These are phyloP conservation scores for Carcharodon carcharias DNA, from an alignment of 2,797 vertebrate species.

Conservation along the genomic window DNA sequence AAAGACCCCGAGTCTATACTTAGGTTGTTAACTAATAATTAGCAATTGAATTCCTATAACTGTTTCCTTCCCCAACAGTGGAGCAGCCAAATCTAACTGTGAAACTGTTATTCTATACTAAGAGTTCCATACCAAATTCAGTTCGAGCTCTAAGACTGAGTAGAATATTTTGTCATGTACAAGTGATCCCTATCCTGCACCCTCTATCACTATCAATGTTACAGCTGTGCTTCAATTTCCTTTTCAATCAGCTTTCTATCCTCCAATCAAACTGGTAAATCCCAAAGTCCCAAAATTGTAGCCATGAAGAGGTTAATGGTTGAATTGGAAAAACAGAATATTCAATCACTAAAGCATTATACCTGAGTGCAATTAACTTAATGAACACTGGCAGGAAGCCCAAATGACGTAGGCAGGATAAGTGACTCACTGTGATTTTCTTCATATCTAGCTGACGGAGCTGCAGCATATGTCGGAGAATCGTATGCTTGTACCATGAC, in stretches of 20 bases:
- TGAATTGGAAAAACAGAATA: not conserved
- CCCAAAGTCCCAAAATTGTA: constrained; percentile 5
- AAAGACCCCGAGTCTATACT: no score
- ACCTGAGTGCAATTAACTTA: not conserved
- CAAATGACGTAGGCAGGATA: not conserved
- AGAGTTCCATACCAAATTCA: not conserved
- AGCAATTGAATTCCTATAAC: no score
- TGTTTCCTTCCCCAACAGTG: not conserved
- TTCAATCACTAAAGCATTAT: not conserved
- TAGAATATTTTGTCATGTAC: not conserved
- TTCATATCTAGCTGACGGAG: constrained; percentile 98
- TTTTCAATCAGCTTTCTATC: not conserved
- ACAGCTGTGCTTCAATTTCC: not conserved
- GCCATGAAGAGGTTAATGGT: not conserved
- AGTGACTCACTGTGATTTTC: constrained; percentile 83
- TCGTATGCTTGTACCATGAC: constrained; percentile 96
- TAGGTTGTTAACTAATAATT: no score
- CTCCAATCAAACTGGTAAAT: not conserved
- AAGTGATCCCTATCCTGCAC: not conserved
- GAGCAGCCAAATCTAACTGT: not conserved
- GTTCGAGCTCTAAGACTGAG: not conserved
- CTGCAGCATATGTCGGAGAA: constrained; percentile 92
- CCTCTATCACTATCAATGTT: not conserved
- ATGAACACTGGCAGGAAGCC: not conserved
- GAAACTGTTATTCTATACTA: not conserved